Conservation (phyloP, 2,797 vertebrate genomes). For the Acanthopagrus latus region DNA sequence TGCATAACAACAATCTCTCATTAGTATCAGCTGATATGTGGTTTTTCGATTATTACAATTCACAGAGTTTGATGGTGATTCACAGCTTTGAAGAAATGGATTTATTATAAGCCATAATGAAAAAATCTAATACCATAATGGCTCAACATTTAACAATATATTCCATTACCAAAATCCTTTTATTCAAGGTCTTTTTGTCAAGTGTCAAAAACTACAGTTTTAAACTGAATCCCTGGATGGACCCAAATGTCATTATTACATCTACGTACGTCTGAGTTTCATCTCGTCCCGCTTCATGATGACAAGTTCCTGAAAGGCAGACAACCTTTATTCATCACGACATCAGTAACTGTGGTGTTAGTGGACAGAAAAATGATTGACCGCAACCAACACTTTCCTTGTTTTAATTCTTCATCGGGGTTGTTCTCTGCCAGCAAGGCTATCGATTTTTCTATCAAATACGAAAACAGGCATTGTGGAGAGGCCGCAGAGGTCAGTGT, state of each 20-base stretch:
- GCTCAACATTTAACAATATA: neutral
- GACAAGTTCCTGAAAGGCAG: conserved; percentile 23
- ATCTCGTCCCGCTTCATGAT: neutral
- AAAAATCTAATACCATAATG: rapidly evolving
- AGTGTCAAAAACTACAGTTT: neutral
- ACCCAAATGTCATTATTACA: conserved; percentile 3
- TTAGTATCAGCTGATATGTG: neutral
- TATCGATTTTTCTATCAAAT: conserved; percentile 86
- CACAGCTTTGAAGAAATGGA: neutral
- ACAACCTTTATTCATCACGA: conserved; percentile 22
- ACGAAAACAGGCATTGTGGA: conserved; percentile 79
- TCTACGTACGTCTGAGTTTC: neutral
- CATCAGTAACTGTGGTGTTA: conserved; percentile 37
- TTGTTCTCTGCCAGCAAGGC: conserved; percentile 78
- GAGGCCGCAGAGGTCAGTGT: conserved; percentile 81
- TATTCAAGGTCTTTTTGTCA: neutral
- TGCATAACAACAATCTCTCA: neutral
- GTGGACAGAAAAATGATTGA: conserved; percentile 74
- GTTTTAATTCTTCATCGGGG: conserved; percentile 80
- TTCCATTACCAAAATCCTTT: neutral
- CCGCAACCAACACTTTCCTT: conserved; percentile 73
- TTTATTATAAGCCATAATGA: neutral
- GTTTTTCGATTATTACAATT: too few species aligned
- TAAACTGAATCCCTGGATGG: neutral
- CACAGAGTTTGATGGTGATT: neutral